Conservation (phyloP, 2,797 vertebrate genomes). For the Coregonus suidteri region DNA sequence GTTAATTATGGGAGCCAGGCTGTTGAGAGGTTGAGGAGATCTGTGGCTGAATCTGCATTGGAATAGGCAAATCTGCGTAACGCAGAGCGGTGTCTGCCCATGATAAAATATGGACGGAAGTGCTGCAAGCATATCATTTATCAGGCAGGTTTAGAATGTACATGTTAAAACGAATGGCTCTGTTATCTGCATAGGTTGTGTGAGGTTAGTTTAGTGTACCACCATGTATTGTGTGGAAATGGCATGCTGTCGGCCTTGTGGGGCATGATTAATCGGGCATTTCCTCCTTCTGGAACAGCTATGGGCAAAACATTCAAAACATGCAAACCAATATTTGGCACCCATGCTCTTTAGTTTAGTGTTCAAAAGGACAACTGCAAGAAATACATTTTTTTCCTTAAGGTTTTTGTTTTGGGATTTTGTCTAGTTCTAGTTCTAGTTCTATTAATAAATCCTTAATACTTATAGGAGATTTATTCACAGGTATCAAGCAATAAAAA, state of each 20-base stretch:
- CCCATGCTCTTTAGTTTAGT: not conserved
- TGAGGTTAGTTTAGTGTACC: conserved; percentile 76
- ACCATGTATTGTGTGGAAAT: conserved; percentile 79
- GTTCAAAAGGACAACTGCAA: conserved; percentile 1
- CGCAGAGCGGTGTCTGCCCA: conserved; percentile 69
- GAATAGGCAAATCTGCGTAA: conserved; percentile 52
- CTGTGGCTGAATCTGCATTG: conserved; percentile 61
- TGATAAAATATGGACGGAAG: conserved; percentile 80
- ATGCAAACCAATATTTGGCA: conserved; percentile 60
- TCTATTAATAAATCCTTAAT: not conserved
- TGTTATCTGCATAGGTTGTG: conserved; percentile 80
- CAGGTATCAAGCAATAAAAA: not conserved
- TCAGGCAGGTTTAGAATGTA: conserved; percentile 82
- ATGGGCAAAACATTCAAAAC: conserved; percentile 69
- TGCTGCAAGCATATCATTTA: conserved; percentile 82
- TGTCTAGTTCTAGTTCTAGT: no score
- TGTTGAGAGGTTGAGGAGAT: conserved; percentile 69
- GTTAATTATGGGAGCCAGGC: conserved; percentile 73
- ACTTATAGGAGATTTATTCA: not conserved
- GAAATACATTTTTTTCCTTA: not conserved
- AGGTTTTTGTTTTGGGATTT: not conserved
- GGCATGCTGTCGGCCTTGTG: conserved; percentile 71
- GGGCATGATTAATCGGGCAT: conserved; percentile 76
- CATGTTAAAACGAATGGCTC: conserved; percentile 80
- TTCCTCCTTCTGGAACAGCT: conserved; percentile 66